A percentile compares a stretch with the other conserved stretches of the same genome.
Conservation (phyloP, 2,888 invertebrate genomes). For the Crocallis elinguaria region DNA sequence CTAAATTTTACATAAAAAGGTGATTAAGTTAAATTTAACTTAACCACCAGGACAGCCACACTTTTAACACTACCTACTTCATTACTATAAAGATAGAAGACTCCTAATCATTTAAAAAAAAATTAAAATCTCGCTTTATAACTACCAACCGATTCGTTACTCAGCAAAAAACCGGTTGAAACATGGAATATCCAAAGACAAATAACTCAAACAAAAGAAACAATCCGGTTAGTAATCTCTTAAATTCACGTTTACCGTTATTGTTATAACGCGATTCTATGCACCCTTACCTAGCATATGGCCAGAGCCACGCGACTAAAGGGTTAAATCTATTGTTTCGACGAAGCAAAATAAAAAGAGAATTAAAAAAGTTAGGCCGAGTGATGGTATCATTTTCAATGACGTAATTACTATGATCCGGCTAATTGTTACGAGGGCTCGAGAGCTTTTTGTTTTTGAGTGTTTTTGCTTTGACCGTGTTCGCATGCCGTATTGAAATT, state of each 20-base stretch:
- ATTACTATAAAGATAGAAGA: too few relatives aligned
- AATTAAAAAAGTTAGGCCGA: conserved; percentile 62
- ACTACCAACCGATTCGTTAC: not conserved
- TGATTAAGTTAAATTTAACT: too few relatives aligned
- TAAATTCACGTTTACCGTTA: conserved; percentile 47
- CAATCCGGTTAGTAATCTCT: conserved; percentile 15
- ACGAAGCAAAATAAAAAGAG: conserved; percentile 53
- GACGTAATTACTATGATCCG: conserved; percentile 77
- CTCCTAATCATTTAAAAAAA: too few relatives aligned
- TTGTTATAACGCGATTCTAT: conserved; percentile 44
- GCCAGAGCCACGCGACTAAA: conserved; percentile 74
- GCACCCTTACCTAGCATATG: conserved; percentile 60
- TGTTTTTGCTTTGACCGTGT: conserved; percentile 77
- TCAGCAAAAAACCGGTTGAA: not conserved
- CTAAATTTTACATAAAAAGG: too few relatives aligned
- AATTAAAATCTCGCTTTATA: too few relatives aligned
- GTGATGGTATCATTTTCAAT: conserved; percentile 80
- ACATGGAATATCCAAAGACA: not conserved
- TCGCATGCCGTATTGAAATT: conserved; percentile 75
- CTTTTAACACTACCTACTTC: too few relatives aligned
- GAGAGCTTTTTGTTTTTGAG: conserved; percentile 68
- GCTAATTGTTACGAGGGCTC: conserved; percentile 75
- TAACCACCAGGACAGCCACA: too few relatives aligned
- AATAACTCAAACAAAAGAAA: conserved; percentile 9
- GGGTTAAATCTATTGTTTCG: conserved; percentile 71